A percentile compares a stretch with the other conserved stretches of the same genome.
These are phyloP conservation scores for Pelecanoides urinatrix DNA, from an alignment of 2,113 vertebrate genomes.

Conservation along the genomic window DNA sequence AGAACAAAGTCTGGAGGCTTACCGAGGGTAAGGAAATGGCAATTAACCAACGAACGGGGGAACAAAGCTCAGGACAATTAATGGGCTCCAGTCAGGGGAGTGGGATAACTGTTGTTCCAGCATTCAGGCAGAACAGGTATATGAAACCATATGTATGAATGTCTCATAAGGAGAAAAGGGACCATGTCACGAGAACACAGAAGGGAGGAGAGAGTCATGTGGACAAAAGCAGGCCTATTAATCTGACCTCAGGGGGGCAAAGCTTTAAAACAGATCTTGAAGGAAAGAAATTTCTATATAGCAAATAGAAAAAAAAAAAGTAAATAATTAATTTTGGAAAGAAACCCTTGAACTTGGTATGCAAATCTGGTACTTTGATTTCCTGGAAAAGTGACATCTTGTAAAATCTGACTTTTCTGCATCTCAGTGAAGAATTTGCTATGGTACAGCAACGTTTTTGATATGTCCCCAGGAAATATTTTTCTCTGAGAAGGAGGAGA, in stretches of 20 bases:
- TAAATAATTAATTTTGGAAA: neutral
- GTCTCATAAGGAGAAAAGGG: neutral
- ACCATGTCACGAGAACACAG: neutral
- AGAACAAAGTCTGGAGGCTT: neutral
- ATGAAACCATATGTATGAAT: neutral
- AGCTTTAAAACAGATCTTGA: neutral
- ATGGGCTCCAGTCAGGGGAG: neutral
- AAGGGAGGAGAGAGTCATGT: neutral
- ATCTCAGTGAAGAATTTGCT: neutral
- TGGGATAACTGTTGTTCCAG: neutral
- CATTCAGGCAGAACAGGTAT: neutral
- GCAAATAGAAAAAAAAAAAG: neutral
- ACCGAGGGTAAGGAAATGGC: neutral
- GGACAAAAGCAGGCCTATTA: neutral
- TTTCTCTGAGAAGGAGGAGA: neutral
- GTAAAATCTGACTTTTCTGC: neutral
- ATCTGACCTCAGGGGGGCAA: neutral
- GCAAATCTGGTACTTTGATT: neutral
- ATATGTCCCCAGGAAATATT: neutral
- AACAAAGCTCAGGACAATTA: neutral
- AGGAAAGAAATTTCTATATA: neutral
- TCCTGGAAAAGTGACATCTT: neutral
- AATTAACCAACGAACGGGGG: neutral
- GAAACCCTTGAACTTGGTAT: accelerated
- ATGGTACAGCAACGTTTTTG: neutral